Base-by-base conservation (phyloP, 2,888 invertebrate genomes). In the Pomacea canaliculata region DNA sequence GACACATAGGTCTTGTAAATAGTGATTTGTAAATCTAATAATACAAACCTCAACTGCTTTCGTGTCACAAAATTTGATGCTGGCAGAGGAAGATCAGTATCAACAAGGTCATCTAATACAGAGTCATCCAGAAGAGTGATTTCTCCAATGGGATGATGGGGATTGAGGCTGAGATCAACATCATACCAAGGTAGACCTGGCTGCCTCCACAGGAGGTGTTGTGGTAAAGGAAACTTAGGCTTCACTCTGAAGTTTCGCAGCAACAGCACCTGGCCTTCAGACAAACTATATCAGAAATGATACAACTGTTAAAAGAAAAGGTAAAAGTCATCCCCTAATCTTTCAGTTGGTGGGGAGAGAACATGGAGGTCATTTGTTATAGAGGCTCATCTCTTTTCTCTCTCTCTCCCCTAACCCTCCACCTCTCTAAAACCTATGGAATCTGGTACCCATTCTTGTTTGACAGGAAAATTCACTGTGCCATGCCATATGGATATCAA, bases 221-320 rank as follows among this genome's bases (percentile, higher is more conserved):
- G 76, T 10, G 66, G 67, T 9, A 79, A 75, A 8, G 79, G 78
- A 48, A 81, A 83, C 69, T 82, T 81, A n/a, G 80, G 82, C 79
- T 85, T 86, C n/a, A 83, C 79, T 37, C 78, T 83, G 78, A 84
- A 85, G 62, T 82, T 85, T 68, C 79, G 79, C 72, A 85, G 62
- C 37, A 85, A 65, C 51, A 86, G 63, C 19, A 85, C 73, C 48
- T 73, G 78, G 49, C 86, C 86, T 67, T 85, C 85, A 60, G 80
- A 78, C 12, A 85, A 66, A 48, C 85, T 85, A 78, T 75, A 69
- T 68, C 51, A 56, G 51, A 56, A 10, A 56, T 37, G 37, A 5
- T 37, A 37, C 37, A 37, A 37, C 37, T 5, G 3, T 37, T 37
- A 23, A 23, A 23, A n/a, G n/a, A n/a, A 23, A 23, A 23, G 23